These are phyloP conservation scores for Sisyra nigra DNA, from an alignment of 2,888 invertebrate species.

Conservation along the genomic window DNA sequence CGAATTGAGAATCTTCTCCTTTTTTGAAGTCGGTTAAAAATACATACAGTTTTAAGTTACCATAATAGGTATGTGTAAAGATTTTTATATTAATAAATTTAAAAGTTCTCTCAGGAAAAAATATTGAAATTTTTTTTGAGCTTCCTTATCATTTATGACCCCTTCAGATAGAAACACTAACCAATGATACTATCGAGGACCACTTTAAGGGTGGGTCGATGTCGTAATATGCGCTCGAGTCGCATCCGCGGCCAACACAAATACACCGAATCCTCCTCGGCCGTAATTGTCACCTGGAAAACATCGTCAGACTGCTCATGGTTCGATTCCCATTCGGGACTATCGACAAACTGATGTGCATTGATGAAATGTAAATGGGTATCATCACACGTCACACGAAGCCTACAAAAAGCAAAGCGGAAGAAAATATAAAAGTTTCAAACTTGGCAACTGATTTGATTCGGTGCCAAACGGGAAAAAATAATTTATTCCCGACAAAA, in stretches of 20 bases:
- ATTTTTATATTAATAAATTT: too few relatives aligned
- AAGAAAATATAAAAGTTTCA: too few relatives aligned
- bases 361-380: slow-evolving; percentile 69
- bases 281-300: slow-evolving; percentile 65
- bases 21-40: too few relatives aligned
- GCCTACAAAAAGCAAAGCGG: slow-evolving; percentile 38
- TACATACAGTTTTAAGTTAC: too few relatives aligned
- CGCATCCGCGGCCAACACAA: slow-evolving; percentile 67
- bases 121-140: too few relatives aligned
- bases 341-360: slow-evolving; percentile 72
- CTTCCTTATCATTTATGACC: too few relatives aligned
- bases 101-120: too few relatives aligned
- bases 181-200: slow-evolving; percentile 66
- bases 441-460: too few relatives aligned
- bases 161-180: too few relatives aligned
- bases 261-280: slow-evolving; percentile 61
- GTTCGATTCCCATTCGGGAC: slow-evolving; percentile 79
- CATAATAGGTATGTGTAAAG: too few relatives aligned
- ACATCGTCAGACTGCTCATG: slow-evolving; percentile 61
- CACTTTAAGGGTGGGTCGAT: slow-evolving; percentile 55
- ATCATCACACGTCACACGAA: slow-evolving; percentile 67
- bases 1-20: too few relatives aligned
- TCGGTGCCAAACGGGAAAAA: too few relatives aligned
- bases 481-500: neutral
- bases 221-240: slow-evolving; percentile 55